Evolutionary conservation across 2,888 invertebrate genomes (phyloP).

Genomic region (Callosobruchus maculatus): DNA sequence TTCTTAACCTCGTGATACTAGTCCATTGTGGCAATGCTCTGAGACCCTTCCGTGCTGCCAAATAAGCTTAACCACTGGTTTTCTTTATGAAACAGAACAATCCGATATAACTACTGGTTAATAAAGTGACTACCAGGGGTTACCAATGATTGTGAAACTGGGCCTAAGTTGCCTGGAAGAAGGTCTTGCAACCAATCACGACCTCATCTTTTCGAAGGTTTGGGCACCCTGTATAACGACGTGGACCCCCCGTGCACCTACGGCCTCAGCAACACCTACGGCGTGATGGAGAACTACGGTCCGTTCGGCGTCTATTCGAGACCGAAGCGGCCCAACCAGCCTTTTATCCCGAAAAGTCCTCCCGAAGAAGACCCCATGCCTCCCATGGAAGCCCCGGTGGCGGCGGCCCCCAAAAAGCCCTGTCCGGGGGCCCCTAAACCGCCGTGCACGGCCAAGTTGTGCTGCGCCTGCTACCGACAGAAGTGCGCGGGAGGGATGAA

Average conservation of each 20-base stretch:
- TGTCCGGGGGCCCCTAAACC: not conserved
- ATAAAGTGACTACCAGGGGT: no score
- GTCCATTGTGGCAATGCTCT: no score
- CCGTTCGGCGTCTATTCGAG: constrained; percentile 38
- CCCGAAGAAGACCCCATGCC: not conserved
- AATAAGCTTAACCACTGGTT: no score
- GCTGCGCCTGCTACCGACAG: not conserved
- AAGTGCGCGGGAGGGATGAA: not conserved
- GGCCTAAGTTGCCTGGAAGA: no score
- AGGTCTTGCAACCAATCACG: no score
- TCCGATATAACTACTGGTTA: no score
- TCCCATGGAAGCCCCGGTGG: not conserved
- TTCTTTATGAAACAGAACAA: no score
- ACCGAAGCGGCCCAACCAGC: constrained; percentile 30
- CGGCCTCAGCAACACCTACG: constrained; percentile 42
- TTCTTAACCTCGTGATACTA: no score
- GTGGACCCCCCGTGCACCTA: constrained; percentile 34
- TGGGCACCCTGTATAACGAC: constrained; percentile 38
- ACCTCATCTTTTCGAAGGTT: constrained; percentile 17
- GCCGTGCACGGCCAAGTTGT: not conserved
- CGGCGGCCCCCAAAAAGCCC: not conserved
- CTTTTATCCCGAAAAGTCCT: constrained; percentile 22
- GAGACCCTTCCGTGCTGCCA: no score
- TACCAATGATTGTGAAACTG: no score
- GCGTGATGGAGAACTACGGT: constrained; percentile 38